Evolutionary conservation across 2,113 vertebrate species (phyloP).

Genomic region (Thymallus thymallus): DNA sequence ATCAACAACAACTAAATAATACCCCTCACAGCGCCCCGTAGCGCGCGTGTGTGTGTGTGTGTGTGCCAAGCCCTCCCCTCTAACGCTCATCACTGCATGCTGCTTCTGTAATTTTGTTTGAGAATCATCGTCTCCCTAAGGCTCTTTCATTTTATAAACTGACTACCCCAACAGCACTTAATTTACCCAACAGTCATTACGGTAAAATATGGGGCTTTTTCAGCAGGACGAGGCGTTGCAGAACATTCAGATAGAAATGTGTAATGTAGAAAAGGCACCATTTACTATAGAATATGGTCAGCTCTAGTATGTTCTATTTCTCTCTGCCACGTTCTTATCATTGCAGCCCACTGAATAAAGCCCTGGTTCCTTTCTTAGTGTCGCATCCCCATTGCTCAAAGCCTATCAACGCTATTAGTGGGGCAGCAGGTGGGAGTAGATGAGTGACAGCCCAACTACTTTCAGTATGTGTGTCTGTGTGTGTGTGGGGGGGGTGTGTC

Average conservation of each 20-base stretch:
- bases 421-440: constrained; percentile 39
- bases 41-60: too few species aligned
- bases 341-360: constrained; percentile 10
- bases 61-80: neutral
- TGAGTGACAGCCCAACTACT: neutral
- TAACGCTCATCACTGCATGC: constrained; percentile 47
- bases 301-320: constrained; percentile 45
- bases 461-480: neutral
- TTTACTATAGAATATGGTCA: constrained; percentile 50
- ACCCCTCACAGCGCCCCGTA: neutral
- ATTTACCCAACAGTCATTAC: constrained; percentile 53
- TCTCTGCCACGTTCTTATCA: constrained; percentile 9
- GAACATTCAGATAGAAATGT: constrained; percentile 44
- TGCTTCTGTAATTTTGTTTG: constrained; percentile 57
- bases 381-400: constrained; percentile 41
- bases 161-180: constrained; percentile 48
- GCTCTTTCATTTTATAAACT: constrained; percentile 61
- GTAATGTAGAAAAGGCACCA: constrained; percentile 57
- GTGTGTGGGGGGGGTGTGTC: too few species aligned
- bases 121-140: constrained; percentile 48
- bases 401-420: constrained; percentile 46
- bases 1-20: constrained; percentile 37
- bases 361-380: constrained; percentile 28
- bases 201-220: constrained; percentile 40
- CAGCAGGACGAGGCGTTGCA: constrained; percentile 29